Base-by-base conservation (phyloP, 1,140 invertebrate species). In the Drosophila persimilis region DNA sequence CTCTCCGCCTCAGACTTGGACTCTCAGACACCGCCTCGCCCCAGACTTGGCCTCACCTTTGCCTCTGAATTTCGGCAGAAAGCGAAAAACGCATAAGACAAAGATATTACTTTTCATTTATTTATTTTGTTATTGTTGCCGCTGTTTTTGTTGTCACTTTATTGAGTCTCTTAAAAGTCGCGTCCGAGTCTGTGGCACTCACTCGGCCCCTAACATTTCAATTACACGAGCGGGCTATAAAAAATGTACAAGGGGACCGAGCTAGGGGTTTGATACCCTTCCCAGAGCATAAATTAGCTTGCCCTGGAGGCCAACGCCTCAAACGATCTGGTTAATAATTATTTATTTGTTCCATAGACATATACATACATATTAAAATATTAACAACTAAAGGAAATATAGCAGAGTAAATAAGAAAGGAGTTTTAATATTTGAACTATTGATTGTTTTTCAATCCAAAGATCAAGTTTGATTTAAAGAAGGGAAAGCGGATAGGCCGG, bases 131-230 rank as follows among this genome's bases (percentile, higher is more conserved):
- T 26, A 17, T 9, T 35, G 20, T 20, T 2, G 20, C 20, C 17
- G 29, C 39, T 41, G 26, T 24, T 44, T 56, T 56, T 45, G 24
- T 26, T 29, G 45, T 56, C 20, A 26, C 45, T 56, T 56, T 26
- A 56, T 56, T 56, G 43, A 56, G 22, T 43, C 22, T 17, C 43
- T 46, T 13, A 47, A 52, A 56, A 53, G 8, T 44, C 8, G 11
- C 35, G 48, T 20, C 13, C 43, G 41, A 56, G 26, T 24, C 6
- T 8, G 45, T 39, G 51, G 29, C 51, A 39, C 43, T 54, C 53
- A 51, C 43, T 60, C 53, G 63, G 53, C 60, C 70, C 53, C 70
- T 58, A 41, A 54, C 35, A 64, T 57, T 65, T 58, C 60, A 73
- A 57, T 53, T 41, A 63, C 29, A 44, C 64, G 53, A 43, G 50